Percentiles rank a stretch among this genome's conserved stretches.
Evolutionary conservation across 1,140 invertebrate genomes (phyloP).

Genomic region (Triops longicaudatus): DNA sequence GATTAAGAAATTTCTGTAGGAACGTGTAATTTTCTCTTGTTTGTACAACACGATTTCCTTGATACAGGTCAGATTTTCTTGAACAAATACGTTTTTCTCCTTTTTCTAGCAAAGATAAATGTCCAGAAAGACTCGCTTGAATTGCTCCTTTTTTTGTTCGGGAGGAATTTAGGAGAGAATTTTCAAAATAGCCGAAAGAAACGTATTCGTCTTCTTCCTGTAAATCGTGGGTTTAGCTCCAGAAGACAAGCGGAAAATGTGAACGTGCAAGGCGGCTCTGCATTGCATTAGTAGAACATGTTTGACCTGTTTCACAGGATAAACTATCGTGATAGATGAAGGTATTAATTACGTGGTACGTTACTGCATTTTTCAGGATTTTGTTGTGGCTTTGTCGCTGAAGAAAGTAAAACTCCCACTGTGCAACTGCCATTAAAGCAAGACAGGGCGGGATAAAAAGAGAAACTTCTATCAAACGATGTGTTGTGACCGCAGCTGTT

Average conservation of each 20-base stretch:
- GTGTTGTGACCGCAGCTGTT: conserved; percentile 7
- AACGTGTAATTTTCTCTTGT: too few relatives aligned
- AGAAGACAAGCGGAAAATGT: neutral
- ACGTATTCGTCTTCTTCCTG: neutral
- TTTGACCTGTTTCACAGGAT: neutral
- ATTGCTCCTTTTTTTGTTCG: neutral
- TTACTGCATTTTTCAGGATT: neutral
- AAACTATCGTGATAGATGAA: conserved; percentile 1
- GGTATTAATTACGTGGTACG: neutral
- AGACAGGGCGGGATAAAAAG: neutral
- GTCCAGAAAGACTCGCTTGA: neutral
- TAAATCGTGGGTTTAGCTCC: neutral
- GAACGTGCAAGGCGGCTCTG: neutral
- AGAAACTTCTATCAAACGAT: neutral
- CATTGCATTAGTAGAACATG: conserved; percentile 3
- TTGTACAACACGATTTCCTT: too few relatives aligned
- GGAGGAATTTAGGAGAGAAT: neutral
- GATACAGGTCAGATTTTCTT: neutral
- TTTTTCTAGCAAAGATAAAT: neutral
- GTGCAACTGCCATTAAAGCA: neutral
- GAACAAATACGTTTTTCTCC: neutral
- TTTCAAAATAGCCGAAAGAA: neutral
- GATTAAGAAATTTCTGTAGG: too few relatives aligned
- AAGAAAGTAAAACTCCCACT: neutral
- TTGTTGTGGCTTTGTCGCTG: neutral